These are phyloP conservation scores for Diloba caeruleocephala DNA, from an alignment of 2,888 invertebrate species.

Conservation along the genomic window DNA sequence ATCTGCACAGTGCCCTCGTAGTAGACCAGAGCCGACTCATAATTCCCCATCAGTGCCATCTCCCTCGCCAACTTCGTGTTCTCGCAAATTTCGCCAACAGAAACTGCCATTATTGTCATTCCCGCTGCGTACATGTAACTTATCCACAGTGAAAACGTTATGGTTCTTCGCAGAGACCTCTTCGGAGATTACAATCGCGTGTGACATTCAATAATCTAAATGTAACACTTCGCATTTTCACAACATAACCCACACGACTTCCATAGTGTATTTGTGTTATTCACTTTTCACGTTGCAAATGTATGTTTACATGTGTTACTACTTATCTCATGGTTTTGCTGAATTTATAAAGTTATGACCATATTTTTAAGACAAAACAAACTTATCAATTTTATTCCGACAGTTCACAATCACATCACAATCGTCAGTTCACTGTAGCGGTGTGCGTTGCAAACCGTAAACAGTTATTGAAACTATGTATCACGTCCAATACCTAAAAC, in stretches of 20 bases:
- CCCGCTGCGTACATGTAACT: constrained; percentile 87
- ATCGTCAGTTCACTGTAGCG: constrained; percentile 62
- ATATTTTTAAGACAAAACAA: constrained; percentile 79
- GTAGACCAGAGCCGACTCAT: constrained; percentile 97
- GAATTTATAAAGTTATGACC: constrained; percentile 68
- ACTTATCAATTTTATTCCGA: constrained; percentile 77
- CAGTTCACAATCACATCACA: constrained; percentile 70
- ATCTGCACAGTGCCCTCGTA: constrained; percentile 98
- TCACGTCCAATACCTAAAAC: too few relatives aligned
- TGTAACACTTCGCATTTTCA: constrained; percentile 79
- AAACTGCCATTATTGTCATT: constrained; percentile 96
- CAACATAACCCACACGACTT: constrained; percentile 63
- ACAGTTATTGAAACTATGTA: too few relatives aligned
- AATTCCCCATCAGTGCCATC: constrained; percentile 98
- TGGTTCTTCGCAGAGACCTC: constrained; percentile 66
- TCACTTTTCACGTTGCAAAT: constrained; percentile 57
- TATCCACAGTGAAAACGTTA: constrained; percentile 73
- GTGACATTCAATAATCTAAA: constrained; percentile 74
- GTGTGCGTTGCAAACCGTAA: too few relatives aligned
- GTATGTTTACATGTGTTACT: constrained; percentile 56
- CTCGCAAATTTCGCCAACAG: constrained; percentile 97
- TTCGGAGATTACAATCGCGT: constrained; percentile 73
- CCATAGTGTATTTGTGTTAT: constrained; percentile 58
- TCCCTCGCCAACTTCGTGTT: constrained; percentile 98
- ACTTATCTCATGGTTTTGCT: constrained; percentile 70